These are phyloP conservation scores for Brienomyrus longianalis DNA, from an alignment of 2,113 vertebrate genomes.

Conservation along the genomic window DNA sequence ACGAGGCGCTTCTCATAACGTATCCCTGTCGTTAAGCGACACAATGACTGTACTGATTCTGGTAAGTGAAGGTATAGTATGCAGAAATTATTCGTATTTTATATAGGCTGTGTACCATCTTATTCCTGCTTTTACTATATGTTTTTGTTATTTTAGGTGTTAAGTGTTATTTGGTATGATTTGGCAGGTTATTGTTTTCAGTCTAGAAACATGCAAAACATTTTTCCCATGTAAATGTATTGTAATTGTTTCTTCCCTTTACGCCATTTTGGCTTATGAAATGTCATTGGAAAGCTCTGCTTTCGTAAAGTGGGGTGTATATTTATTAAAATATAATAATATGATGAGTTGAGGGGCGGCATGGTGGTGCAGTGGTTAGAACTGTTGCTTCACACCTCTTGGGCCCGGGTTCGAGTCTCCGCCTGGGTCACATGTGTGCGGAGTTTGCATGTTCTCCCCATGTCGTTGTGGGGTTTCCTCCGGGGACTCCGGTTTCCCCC, in stretches of 20 bases:
- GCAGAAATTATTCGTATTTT: background rate
- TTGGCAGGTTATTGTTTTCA: background rate
- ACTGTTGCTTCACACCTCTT: background rate
- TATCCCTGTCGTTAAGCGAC: background rate
- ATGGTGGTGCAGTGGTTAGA: background rate
- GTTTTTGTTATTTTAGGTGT: background rate
- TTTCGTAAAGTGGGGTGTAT: background rate
- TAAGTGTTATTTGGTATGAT: background rate
- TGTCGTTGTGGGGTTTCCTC: background rate
- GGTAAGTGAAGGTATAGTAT: background rate
- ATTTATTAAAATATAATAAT: background rate
- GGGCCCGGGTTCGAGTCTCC: too few species aligned
- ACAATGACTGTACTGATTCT: background rate
- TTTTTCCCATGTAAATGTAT: background rate
- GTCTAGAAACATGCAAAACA: background rate
- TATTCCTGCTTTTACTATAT: background rate
- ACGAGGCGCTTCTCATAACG: background rate
- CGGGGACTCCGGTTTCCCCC: background rate
- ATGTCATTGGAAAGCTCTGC: background rate
- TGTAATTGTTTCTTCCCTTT: background rate
- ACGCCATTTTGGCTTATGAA: background rate
- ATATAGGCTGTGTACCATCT: background rate
- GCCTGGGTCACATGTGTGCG: background rate
- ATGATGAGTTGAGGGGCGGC: background rate
- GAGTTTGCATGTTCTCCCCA: background rate